phyloP scores from a whole-genome alignment of 2,797 vertebrate genomes.

The Spea hammondii region DNA sequence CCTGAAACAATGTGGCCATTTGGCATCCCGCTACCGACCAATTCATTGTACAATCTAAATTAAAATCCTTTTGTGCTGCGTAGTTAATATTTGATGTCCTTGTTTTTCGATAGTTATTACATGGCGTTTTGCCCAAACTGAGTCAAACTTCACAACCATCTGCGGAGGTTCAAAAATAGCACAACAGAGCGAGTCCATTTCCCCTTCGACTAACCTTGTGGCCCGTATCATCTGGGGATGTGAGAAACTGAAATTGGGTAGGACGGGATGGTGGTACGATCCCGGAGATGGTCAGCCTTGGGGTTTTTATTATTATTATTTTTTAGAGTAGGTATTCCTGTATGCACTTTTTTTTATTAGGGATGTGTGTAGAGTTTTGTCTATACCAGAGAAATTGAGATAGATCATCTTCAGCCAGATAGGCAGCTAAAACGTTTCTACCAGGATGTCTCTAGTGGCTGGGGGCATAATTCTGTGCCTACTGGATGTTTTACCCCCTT shows the following conservation, averaged over 20 bases:
- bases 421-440: too few species aligned
- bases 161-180: constrained; percentile 38
- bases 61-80: constrained; percentile 59
- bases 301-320: not conserved
- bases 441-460: too few species aligned
- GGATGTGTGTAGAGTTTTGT: not conserved
- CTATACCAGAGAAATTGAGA: too few species aligned
- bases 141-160: constrained; percentile 49
- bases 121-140: constrained; percentile 54
- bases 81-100: constrained; percentile 56
- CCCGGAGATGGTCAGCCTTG: not conserved
- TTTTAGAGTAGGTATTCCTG: not conserved
- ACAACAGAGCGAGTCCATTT: constrained; percentile 13
- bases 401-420: too few species aligned
- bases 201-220: constrained; percentile 39
- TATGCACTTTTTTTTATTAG: not conserved
- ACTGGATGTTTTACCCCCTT: too few species aligned
- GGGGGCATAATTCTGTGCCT: too few species aligned
- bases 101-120: constrained; percentile 58
- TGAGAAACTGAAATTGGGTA: not conserved
- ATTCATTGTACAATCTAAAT: constrained; percentile 59
- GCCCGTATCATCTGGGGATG: not conserved
- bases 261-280: not conserved
- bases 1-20: constrained; percentile 51
- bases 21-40: constrained; percentile 56